A percentile compares a stretch with the other conserved stretches of the same genome.
Conservation (phyloP, 2,888 invertebrate genomes). For the Pachymerium ferrugineum region DNA sequence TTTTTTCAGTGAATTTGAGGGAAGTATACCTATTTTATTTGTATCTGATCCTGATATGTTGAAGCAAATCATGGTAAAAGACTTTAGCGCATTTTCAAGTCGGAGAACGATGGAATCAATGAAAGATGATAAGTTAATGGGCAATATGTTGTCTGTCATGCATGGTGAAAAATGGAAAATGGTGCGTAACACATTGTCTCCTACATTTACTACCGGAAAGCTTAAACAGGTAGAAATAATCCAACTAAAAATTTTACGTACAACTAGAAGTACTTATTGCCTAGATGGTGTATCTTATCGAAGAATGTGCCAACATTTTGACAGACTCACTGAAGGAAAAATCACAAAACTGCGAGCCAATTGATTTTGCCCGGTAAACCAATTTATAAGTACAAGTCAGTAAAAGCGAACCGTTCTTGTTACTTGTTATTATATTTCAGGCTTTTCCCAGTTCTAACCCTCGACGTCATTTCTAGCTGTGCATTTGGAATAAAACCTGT, state of each 20-base stretch:
- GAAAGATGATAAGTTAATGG: background rate
- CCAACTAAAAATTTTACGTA: no score
- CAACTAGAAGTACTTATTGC: background rate
- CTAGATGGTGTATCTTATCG: conserved; percentile 1
- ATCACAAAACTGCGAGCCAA: background rate
- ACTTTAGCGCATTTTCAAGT: background rate
- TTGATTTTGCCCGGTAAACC: background rate
- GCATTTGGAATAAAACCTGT: conserved; percentile 19
- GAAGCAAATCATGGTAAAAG: background rate
- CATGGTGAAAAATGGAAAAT: background rate
- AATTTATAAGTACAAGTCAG: background rate
- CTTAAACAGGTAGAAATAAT: background rate
- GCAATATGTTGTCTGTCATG: background rate
- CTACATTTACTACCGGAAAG: background rate
- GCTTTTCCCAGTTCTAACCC: background rate
- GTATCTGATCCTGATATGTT: background rate
- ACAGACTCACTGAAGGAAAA: background rate
- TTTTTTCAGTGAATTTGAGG: background rate
- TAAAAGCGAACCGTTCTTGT: background rate
- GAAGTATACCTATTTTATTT: background rate
- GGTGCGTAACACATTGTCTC: background rate
- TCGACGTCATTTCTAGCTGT: background rate
- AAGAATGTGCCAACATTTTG: conserved; percentile 4
- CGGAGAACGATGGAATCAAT: background rate
- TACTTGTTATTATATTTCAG: background rate